These are phyloP conservation scores for Serrognathus titanus DNA, from an alignment of 2,888 invertebrate genomes.

Conservation along the genomic window DNA sequence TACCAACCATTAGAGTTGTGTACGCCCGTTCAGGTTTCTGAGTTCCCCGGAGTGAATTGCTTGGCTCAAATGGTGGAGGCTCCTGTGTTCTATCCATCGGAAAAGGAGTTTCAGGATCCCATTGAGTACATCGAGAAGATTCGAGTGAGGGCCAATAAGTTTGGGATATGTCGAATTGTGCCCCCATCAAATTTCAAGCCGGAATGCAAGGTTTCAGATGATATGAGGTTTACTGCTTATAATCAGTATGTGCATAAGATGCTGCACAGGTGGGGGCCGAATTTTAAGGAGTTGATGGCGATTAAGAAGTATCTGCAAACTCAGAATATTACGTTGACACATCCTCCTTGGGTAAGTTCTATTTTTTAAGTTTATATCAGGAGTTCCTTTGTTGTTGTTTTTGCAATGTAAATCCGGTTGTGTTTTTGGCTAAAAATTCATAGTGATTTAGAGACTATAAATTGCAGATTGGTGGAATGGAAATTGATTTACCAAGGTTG, in stretches of 20 bases:
- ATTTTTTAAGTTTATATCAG: too few relatives aligned
- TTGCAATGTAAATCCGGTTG: background rate
- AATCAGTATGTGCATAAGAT: constrained; percentile 90
- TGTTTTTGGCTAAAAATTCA: background rate
- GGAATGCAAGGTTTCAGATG: constrained; percentile 78
- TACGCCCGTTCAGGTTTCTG: constrained; percentile 36
- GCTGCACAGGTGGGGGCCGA: constrained; percentile 85
- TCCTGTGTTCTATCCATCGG: constrained; percentile 75
- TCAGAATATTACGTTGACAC: constrained; percentile 69
- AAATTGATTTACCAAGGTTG: constrained; percentile 81
- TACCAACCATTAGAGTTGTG: constrained; percentile 32
- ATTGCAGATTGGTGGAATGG: constrained; percentile 80
- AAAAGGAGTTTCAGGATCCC: constrained; percentile 84
- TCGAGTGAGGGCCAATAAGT: constrained; percentile 69
- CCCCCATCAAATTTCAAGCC: constrained; percentile 78
- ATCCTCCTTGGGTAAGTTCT: constrained; percentile 74
- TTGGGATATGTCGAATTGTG: constrained; percentile 83
- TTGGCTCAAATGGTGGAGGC: constrained; percentile 65
- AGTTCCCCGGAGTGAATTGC: constrained; percentile 31
- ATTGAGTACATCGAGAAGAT: constrained; percentile 80
- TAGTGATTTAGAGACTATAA: too few relatives aligned
- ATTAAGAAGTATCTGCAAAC: constrained; percentile 78
- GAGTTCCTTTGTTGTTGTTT: constrained; percentile 1
- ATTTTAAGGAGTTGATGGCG: constrained; percentile 77
- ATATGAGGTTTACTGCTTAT: constrained; percentile 80